Conservation (phyloP, 2,888 invertebrate genomes). For the Stegophylla sp. region DNA sequence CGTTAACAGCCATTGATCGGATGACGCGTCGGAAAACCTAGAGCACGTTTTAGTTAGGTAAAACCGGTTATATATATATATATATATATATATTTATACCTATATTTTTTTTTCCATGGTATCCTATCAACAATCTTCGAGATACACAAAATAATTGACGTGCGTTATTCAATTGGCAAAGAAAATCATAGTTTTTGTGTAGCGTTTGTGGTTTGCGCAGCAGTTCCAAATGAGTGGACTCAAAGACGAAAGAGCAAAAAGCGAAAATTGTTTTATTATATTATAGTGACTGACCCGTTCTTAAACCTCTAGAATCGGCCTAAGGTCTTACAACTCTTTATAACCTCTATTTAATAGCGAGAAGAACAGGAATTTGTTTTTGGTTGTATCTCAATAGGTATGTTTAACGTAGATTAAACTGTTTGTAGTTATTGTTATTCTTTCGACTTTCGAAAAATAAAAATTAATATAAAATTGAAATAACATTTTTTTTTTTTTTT, state of each 20-base stretch:
- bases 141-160: slow-evolving; percentile 17
- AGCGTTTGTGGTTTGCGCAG: slow-evolving; percentile 38
- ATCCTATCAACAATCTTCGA: slow-evolving; percentile 14
- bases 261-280: slow-evolving; percentile 47
- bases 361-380: not conserved
- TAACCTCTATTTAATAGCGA: not conserved
- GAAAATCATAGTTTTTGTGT: slow-evolving; percentile 40
- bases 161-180: slow-evolving; percentile 37
- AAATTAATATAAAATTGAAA: slow-evolving; percentile 35
- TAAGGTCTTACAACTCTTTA: slow-evolving; percentile 51
- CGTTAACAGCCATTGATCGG: slow-evolving; percentile 1
- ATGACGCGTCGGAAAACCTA: slow-evolving; percentile 39
- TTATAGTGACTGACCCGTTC: slow-evolving; percentile 34
- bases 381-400: not conserved
- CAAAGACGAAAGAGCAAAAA: slow-evolving; percentile 30
- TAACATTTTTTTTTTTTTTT: slow-evolving; percentile 20
- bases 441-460: slow-evolving; percentile 52
- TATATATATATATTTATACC: not conserved
- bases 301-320: not conserved
- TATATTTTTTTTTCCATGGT: slow-evolving; percentile 15
- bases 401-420: not conserved
- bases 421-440: not conserved
- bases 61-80: slow-evolving; percentile 35
- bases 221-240: slow-evolving; percentile 45
- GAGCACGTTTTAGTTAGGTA: slow-evolving; percentile 37